Evolutionary conservation across 2,113 vertebrate genomes (phyloP), one percentile per base, ranked within the genome.

Genomic region (Aepyceros melampus): DNA sequence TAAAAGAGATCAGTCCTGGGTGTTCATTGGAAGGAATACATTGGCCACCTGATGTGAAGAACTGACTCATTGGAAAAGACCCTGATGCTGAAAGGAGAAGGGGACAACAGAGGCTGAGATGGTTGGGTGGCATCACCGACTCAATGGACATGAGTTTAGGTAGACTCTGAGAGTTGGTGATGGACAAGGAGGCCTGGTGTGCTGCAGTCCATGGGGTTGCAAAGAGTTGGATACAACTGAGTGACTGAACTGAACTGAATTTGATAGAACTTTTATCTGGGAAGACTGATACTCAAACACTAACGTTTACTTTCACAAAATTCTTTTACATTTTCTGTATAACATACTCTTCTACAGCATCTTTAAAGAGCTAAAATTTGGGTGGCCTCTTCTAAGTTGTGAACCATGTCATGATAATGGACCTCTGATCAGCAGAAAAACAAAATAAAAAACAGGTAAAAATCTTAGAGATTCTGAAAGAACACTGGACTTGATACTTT

Each of bases 81-180:
- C n/a, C 67, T 40, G 4, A 12, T 71, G 19, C 19, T 71, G 67
- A 36, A 36, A 71, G n/a, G 4, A 71, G 19, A 71, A 71, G 19
- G 19, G 10, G 2, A 23, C 19, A 12, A 71, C n/a, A 71, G 19
- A 71, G 67, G 10, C 11, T 23, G n/a, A 71, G n/a, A 71, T 40
- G 0, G 10, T 23, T 71, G 19, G n/a, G 40, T 71, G 67, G n/a
- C 19, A 71, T 71, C 67, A 40, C 19, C 0, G 0, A 40, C 67
- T 23, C 19, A 71, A 23, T 71, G n/a, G 19, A 71, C n/a, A 71
- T 40, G 67, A 23, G 19, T 71, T 40, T 71, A 11, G 4, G 10
- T 40, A 23, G 36, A 74, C 5, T 74, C n/a, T 12, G 21, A 19
- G 10, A 40, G 10, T 23, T 74, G 19, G 19, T 23, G 19, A 40